phyloP scores from a whole-genome alignment of 2,797 vertebrate genomes.

The Ctenosaura bakeri region DNA sequence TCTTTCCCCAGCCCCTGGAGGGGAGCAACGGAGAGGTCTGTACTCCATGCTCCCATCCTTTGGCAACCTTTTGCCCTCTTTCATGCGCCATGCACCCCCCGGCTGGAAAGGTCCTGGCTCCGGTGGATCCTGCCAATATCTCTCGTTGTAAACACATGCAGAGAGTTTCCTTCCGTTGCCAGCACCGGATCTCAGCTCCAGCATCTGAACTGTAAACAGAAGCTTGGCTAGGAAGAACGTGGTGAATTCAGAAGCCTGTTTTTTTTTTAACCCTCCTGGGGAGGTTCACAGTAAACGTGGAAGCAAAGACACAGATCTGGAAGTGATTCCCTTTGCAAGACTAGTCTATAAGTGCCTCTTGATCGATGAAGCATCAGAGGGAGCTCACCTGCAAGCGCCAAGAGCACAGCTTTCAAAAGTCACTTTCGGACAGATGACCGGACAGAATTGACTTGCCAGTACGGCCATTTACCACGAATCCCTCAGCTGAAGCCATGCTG shows the following conservation, averaged over 20 bases:
- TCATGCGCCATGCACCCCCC: not conserved
- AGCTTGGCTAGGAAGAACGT: constrained; percentile 15
- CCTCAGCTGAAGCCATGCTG: too few relatives aligned
- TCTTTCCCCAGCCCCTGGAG: not conserved
- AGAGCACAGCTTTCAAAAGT: too few relatives aligned
- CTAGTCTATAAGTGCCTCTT: not conserved
- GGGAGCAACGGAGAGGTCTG: too few relatives aligned
- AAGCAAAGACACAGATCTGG: not conserved
- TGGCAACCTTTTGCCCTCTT: not conserved
- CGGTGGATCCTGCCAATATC: constrained; percentile 8
- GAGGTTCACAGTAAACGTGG: not conserved
- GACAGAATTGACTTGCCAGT: too few relatives aligned
- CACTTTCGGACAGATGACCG: too few relatives aligned
- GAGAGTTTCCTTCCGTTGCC: constrained; percentile 43
- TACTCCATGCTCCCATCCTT: not conserved
- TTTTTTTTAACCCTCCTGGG: not conserved
- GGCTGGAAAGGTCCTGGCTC: not conserved
- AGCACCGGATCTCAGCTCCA: constrained; percentile 22
- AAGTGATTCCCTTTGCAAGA: not conserved
- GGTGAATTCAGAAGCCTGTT: not conserved
- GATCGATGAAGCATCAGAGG: not conserved
- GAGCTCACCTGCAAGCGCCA: too few relatives aligned
- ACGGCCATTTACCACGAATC: too few relatives aligned
- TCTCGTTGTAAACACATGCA: constrained; percentile 17
- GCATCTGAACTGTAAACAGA: constrained; percentile 41